Base-by-base conservation (phyloP, 1,140 invertebrate species). In the Zaprionus taronus region DNA sequence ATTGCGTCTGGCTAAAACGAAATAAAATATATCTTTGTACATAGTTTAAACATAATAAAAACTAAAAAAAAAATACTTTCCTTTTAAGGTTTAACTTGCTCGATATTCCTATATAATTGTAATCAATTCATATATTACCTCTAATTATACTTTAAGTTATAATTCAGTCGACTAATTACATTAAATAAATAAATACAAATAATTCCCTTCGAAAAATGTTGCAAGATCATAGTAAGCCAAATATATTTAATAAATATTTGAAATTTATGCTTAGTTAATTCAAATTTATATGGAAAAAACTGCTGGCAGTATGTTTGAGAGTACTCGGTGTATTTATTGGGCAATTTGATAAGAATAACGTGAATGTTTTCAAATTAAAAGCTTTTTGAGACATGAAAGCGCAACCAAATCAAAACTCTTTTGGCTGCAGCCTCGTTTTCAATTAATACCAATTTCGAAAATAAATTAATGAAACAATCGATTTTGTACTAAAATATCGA, bases 401-500 rank as follows among this genome's bases (percentile, higher is more conserved):
- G 20, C 17, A 51, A 22, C 1, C 47, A 14, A 14, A 24, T 51
- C 20, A 5, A 51, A 22, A 9, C 20, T 4, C 0, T 24, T 12
- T 24, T 51, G 17, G 47, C 47, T 24, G 4, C 12, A 22, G 47
- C 22, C 47, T 5, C n/a, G 12, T 51, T 24, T 24, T 24, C 9
- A 51, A 51, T 51, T 51, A 51, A 20, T 24, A 51, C 5, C 12
- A 14, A 24, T 51, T 22, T 20, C 47, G 9, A 51, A 51, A 24
- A 9, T 17, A 17, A 47, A 17, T 7, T n/a, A 6, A n/a, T n/a
- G 6, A 47, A 47, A 9, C 7, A 47, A 47, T 47, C 41, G 41
- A 20, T 47, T 47, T 20, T 51, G 47, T 51, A 51, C 47, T 51
- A 51, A 51, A 51, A 51, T 5, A 51, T 47, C 41, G 41, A 47